These are phyloP conservation scores for Acinonyx jubatus DNA, from an alignment of 2,113 vertebrate species.

Conservation along the genomic window DNA sequence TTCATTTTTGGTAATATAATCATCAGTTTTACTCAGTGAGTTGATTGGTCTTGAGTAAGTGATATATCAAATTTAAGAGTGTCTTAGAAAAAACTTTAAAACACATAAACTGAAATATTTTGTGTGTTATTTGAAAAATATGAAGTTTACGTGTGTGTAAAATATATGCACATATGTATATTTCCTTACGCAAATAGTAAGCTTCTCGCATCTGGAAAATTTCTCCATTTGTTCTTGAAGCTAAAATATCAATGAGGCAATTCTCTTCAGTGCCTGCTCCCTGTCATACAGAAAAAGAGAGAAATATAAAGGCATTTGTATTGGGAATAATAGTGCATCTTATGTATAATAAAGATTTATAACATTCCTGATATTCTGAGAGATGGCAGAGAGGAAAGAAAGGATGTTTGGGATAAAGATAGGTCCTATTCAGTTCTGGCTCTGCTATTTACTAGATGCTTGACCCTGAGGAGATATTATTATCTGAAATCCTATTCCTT, in stretches of 20 bases:
- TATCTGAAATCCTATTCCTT: not conserved
- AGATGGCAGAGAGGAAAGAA: not conserved
- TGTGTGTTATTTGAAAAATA: not conserved
- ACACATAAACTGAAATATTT: not conserved
- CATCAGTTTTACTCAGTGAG: not conserved
- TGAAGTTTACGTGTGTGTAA: not conserved
- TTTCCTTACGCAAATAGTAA: constrained; percentile 86
- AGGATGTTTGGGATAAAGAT: not conserved
- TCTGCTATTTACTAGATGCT: not conserved
- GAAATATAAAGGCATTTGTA: not conserved
- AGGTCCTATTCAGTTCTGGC: not conserved
- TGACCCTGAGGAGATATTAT: not conserved
- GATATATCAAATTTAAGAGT: not conserved
- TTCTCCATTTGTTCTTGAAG: constrained; percentile 88
- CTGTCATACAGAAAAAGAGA: constrained; percentile 75
- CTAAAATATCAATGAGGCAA: constrained; percentile 88
- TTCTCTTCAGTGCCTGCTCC: constrained; percentile 86
- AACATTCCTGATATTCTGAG: not conserved
- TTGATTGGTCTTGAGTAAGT: not conserved
- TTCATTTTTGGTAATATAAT: not conserved
- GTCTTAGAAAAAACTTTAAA: not conserved
- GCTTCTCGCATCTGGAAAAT: constrained; percentile 88
- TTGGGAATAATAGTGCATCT: not conserved
- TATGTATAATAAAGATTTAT: not conserved
- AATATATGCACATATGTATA: not conserved